phyloP scores from a whole-genome alignment of 2,888 invertebrate genomes.

The Trissolcus japonicus region DNA sequence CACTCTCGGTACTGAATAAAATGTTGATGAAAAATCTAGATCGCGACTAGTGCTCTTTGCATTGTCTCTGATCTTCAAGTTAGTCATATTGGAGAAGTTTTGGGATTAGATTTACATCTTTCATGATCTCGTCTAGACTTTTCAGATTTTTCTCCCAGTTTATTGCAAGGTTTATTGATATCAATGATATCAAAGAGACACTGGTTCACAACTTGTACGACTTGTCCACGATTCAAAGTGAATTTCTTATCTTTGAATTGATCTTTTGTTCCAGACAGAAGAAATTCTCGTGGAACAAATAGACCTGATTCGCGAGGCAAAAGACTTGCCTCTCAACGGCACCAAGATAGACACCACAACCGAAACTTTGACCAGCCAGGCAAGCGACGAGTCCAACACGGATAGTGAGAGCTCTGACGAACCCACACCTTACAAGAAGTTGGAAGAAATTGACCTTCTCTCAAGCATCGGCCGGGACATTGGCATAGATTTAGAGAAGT shows the following conservation, averaged over 20 bases:
- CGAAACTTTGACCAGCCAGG: slow-evolving; percentile 54
- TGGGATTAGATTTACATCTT: too few relatives aligned
- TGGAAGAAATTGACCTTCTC: slow-evolving; percentile 73
- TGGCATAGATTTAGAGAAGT: slow-evolving; percentile 71
- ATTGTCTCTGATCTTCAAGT: too few relatives aligned
- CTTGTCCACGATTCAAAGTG: too few relatives aligned
- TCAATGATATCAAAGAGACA: too few relatives aligned
- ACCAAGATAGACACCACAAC: slow-evolving; percentile 65
- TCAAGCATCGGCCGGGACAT: slow-evolving; percentile 72
- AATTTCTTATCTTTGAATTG: too few relatives aligned
- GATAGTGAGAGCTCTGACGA: slow-evolving; percentile 64
- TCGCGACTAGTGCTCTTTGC: slow-evolving; percentile 1
- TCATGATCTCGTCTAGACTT: too few relatives aligned
- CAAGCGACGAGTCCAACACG: slow-evolving; percentile 62
- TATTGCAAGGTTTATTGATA: too few relatives aligned
- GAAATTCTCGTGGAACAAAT: slow-evolving; percentile 68
- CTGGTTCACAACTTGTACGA: too few relatives aligned
- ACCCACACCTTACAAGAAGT: slow-evolving; percentile 65
- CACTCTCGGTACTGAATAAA: slow-evolving; percentile 29
- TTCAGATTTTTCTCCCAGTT: too few relatives aligned
- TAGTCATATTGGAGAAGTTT: too few relatives aligned
- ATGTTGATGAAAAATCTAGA: slow-evolving; percentile 25
- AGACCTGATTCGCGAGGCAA: slow-evolving; percentile 71
- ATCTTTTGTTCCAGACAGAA: slow-evolving; percentile 58
- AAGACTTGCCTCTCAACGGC: slow-evolving; percentile 63